Conservation (phyloP, 2,797 vertebrate genomes). For the Dromococcyx pavoninus region DNA sequence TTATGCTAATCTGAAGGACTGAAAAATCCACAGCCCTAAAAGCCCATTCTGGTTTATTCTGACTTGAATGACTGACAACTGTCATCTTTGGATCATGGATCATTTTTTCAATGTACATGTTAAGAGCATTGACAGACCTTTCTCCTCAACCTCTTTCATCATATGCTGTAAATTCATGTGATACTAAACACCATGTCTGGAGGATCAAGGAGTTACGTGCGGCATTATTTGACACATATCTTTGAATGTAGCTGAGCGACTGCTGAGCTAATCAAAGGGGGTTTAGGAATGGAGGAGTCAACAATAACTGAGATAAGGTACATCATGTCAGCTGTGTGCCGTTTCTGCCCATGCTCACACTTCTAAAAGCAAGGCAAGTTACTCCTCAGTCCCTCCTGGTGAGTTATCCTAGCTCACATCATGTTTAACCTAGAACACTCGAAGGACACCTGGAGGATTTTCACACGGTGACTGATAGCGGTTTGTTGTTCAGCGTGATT, state of each 20-base stretch:
- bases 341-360: not conserved
- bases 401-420: not conserved
- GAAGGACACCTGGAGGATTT: not conserved
- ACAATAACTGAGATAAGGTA: not conserved
- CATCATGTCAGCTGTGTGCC: not conserved
- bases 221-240: not conserved
- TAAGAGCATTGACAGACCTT: not conserved
- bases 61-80: not conserved
- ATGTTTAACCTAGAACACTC: not conserved
- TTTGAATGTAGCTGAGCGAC: not conserved
- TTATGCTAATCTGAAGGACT: not conserved
- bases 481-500: not conserved
- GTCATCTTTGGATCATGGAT: not conserved
- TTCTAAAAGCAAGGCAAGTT: not conserved
- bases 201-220: not conserved
- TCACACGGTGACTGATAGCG: not conserved
- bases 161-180: not conserved
- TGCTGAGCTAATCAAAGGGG: conserved; percentile 12
- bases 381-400: not conserved
- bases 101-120: not conserved
- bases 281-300: not conserved
- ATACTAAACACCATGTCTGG: not conserved
- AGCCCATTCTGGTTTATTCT: not conserved
- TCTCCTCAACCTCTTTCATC: not conserved
- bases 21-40: not conserved